These are phyloP conservation scores for Ptilonorhynchus violaceus DNA, from an alignment of 2,113 vertebrate species.

Conservation along the genomic window DNA sequence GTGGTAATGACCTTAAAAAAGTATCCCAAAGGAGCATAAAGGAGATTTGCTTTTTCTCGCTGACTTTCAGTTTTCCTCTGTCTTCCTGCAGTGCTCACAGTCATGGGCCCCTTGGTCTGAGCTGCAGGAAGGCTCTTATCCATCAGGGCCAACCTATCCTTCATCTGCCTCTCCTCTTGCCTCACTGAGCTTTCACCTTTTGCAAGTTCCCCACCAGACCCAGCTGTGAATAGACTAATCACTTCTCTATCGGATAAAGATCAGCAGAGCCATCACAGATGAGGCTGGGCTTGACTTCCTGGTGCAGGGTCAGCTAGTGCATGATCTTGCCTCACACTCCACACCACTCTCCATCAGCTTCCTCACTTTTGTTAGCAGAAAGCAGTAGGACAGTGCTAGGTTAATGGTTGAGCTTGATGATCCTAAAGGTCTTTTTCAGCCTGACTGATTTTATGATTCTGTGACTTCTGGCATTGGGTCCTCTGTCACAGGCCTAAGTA, in stretches of 20 bases:
- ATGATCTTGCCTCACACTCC: neutral
- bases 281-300: neutral
- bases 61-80: neutral
- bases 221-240: neutral
- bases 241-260: slow-evolving; percentile 3
- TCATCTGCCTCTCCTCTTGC: neutral
- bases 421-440: neutral
- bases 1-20: neutral
- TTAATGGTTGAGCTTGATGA: neutral
- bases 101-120: neutral
- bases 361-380: neutral
- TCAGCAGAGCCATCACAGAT: neutral
- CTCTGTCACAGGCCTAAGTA: neutral
- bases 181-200: neutral
- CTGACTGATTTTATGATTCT: neutral
- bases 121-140: neutral
- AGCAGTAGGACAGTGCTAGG: neutral
- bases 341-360: neutral
- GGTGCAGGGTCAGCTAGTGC: neutral
- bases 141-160: neutral
- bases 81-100: neutral
- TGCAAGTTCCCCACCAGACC: neutral
- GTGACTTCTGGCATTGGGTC: neutral
- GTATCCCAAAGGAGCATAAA: neutral
- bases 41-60: neutral